Percentiles rank a stretch among this genome's conserved stretches.
phyloP scores from a whole-genome alignment of 2,113 vertebrate species.

The Neopipo cinnamomea region DNA sequence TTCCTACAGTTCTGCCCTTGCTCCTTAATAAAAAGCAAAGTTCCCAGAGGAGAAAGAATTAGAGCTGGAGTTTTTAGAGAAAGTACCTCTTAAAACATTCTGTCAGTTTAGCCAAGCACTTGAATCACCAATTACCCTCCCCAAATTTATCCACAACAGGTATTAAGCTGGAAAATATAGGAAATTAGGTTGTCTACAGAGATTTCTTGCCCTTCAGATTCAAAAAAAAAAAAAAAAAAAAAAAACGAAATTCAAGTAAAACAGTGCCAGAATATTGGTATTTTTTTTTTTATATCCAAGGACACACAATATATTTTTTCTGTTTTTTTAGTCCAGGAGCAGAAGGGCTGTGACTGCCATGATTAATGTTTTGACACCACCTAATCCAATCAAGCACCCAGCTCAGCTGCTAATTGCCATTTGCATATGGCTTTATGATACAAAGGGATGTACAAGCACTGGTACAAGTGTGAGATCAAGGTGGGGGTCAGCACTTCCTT shows the following conservation, averaged over 20 bases:
- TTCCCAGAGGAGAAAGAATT: neutral
- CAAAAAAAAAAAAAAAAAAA: neutral
- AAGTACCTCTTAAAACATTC: conserved; percentile 4
- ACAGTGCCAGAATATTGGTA: neutral
- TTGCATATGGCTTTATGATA: neutral
- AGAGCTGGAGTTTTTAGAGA: neutral
- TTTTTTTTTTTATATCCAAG: neutral
- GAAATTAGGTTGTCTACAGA: neutral
- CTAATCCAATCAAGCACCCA: neutral
- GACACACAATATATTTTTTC: neutral
- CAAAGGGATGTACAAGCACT: neutral
- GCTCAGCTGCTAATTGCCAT: neutral
- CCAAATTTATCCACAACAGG: neutral
- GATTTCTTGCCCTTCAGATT: neutral
- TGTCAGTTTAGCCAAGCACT: neutral
- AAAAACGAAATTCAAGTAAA: neutral
- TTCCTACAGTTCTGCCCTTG: neutral
- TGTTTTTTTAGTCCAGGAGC: neutral
- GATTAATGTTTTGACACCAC: neutral
- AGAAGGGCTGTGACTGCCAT: neutral
- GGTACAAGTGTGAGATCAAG: neutral
- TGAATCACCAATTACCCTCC: neutral
- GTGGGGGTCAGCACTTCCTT: neutral
- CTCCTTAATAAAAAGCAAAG: conserved; percentile 6
- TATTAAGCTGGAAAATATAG: neutral